Conservation (phyloP, 2,797 vertebrate genomes). For the Argentina silus region DNA sequence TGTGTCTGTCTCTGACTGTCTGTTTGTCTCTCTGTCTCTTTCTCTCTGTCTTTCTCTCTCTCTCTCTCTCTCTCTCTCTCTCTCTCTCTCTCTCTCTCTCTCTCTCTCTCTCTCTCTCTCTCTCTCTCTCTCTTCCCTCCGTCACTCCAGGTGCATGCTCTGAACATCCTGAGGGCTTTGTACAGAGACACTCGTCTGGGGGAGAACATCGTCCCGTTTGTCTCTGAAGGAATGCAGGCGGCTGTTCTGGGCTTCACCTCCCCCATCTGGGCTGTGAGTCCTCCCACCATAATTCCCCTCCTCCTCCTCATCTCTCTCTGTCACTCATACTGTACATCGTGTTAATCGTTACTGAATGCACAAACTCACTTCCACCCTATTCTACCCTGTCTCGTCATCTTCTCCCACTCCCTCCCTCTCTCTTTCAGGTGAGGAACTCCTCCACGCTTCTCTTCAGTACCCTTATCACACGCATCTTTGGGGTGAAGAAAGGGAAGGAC, state of each 20-base stretch:
- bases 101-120: background rate
- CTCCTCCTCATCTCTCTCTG: background rate
- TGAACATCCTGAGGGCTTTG: conserved; percentile 93
- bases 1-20: background rate
- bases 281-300: background rate
- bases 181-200: conserved; percentile 93
- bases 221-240: conserved; percentile 90
- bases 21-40: conserved; percentile 38
- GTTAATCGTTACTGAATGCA: no score
- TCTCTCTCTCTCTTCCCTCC: background rate
- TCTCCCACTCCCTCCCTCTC: background rate
- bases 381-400: conserved; percentile 1
- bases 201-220: conserved; percentile 91
- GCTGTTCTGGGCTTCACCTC: conserved; percentile 93
- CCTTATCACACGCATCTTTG: conserved; percentile 96
- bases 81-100: no score
- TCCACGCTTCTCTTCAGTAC: conserved; percentile 97
- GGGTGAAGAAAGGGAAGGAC: conserved; percentile 94
- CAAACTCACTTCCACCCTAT: background rate
- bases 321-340: background rate
- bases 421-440: conserved; percentile 92
- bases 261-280: conserved; percentile 95
- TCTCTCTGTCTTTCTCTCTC: no score
- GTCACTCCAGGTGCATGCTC: conserved; percentile 87
- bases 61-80: no score